These are phyloP conservation scores for Vidua chalybeata DNA, from an alignment of 2,113 vertebrate genomes.

Conservation along the genomic window DNA sequence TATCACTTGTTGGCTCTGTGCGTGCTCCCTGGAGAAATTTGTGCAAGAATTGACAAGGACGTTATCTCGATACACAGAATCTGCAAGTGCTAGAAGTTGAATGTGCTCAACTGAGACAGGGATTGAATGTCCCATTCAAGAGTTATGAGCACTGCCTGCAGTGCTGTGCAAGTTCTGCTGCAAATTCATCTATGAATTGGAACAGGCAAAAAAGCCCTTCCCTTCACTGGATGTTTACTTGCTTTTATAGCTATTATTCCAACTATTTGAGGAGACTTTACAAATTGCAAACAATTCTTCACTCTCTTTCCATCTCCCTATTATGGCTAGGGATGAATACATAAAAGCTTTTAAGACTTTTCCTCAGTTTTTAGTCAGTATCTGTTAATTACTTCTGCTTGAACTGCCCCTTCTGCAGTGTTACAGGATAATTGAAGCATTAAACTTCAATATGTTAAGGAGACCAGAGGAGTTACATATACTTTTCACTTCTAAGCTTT, in stretches of 20 bases:
- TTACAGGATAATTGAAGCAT: not conserved
- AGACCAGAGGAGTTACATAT: not conserved
- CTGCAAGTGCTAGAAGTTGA: not conserved
- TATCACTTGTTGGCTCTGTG: not conserved
- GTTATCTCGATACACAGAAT: not conserved
- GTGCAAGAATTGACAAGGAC: not conserved
- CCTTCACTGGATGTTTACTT: not conserved
- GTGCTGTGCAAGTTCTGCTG: not conserved
- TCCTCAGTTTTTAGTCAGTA: not conserved
- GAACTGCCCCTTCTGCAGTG: not conserved
- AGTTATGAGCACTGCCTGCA: not conserved
- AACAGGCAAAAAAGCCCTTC: not conserved
- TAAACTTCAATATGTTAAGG: not conserved
- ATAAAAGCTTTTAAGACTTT: not conserved
- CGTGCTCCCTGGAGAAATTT: not conserved
- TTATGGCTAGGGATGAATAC: not conserved
- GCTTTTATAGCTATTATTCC: not conserved
- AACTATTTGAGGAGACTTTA: not conserved
- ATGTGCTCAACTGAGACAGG: not conserved
- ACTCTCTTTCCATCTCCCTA: not conserved
- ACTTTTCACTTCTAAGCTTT: slow-evolving; percentile 1
- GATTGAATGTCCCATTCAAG: not conserved
- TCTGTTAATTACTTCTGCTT: not conserved
- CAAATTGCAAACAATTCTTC: not conserved
- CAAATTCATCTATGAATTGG: not conserved